Conservation (phyloP, 2,113 vertebrate genomes). For the Urocolius indicus region DNA sequence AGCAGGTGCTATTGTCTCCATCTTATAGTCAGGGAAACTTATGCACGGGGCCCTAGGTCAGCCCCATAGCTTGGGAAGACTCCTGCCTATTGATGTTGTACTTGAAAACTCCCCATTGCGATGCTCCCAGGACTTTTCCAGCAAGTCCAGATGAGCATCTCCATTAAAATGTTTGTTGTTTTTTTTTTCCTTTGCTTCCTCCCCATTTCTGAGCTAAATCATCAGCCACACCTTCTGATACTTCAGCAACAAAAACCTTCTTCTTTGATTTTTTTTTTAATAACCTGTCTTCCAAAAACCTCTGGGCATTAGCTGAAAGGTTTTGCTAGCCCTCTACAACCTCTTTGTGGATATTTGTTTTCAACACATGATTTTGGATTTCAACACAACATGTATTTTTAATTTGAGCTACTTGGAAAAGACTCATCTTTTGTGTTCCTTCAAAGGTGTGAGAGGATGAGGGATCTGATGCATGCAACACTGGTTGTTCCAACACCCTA, state of each 20-base stretch:
- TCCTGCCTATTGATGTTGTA: neutral
- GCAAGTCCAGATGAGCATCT: neutral
- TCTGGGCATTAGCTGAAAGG: neutral
- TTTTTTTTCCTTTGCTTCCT: neutral
- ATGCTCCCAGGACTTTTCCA: fast-evolving
- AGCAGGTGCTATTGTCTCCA: neutral
- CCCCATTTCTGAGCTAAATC: neutral
- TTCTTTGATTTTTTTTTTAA: neutral
- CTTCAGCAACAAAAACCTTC: neutral
- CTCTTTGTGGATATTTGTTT: fast-evolving
- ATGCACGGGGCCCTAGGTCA: neutral
- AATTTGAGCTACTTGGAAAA: neutral
- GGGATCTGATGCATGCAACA: neutral
- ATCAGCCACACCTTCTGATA: neutral
- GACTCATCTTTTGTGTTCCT: neutral
- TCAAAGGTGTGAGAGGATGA: neutral
- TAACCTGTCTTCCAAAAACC: neutral
- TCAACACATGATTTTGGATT: neutral
- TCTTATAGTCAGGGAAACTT: neutral
- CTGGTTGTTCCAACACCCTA: neutral
- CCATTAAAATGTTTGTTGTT: neutral
- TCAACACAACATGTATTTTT: neutral
- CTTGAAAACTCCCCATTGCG: neutral
- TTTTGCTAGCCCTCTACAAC: neutral
- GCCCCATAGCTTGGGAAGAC: neutral